These are phyloP conservation scores for Athalia cordata DNA, from an alignment of 2,888 invertebrate genomes.

Conservation along the genomic window DNA sequence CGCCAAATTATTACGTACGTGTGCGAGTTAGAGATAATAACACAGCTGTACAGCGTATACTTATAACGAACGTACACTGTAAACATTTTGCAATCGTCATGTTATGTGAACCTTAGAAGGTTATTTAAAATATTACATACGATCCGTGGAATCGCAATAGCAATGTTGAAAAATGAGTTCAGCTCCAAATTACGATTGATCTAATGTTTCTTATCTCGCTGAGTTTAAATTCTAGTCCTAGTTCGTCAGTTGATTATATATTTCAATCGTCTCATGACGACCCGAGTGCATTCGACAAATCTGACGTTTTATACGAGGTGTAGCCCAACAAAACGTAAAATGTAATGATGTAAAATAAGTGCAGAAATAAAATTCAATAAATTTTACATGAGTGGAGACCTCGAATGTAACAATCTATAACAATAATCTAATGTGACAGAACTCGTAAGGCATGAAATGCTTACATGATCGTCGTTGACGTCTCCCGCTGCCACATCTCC, in stretches of 20 bases:
- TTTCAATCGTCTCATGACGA: background rate
- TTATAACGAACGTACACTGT: too few species aligned
- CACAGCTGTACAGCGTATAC: too few species aligned
- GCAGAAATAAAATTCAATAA: too few species aligned
- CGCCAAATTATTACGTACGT: too few species aligned
- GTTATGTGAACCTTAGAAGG: background rate
- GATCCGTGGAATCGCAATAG: background rate
- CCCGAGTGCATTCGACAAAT: background rate
- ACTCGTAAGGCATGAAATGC: slow-evolving; percentile 18
- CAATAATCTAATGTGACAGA: background rate
- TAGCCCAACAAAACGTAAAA: background rate
- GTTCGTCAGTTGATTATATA: background rate
- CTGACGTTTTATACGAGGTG: slow-evolving; percentile 3
- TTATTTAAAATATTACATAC: background rate
- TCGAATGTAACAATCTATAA: background rate
- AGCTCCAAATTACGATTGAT: background rate
- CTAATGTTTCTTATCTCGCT: slow-evolving; percentile 4
- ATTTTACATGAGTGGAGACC: background rate
- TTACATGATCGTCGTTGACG: slow-evolving; percentile 69
- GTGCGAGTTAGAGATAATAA: too few species aligned
- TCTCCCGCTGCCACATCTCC: slow-evolving; percentile 63
- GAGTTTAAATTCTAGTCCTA: background rate
- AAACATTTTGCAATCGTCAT: too few species aligned
- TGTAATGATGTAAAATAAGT: too few species aligned
- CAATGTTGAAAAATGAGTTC: background rate